Conservation (phyloP, 2,888 invertebrate genomes). For the Melinaea marsaeus region DNA sequence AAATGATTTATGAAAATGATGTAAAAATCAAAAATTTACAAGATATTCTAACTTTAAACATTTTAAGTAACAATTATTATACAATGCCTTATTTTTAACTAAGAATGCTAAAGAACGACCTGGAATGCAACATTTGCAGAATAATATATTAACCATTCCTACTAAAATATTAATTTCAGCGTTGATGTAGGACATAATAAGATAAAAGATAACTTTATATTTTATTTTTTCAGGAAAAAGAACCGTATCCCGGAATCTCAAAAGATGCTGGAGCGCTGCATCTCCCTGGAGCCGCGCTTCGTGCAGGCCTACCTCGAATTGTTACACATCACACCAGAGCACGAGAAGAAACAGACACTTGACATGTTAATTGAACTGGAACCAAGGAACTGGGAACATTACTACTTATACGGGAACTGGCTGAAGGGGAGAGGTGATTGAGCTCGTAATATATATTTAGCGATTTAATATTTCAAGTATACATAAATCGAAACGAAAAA, state of each 20-base stretch:
- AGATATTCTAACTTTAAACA: too few relatives aligned
- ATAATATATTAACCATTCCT: too few relatives aligned
- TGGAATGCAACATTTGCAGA: too few relatives aligned
- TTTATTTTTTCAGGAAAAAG: conserved; percentile 75
- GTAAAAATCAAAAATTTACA: too few relatives aligned
- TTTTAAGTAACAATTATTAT: too few relatives aligned
- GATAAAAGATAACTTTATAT: neutral
- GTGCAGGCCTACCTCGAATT: conserved; percentile 84
- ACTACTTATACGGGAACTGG: conserved; percentile 85
- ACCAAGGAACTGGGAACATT: conserved; percentile 82
- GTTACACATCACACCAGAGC: conserved; percentile 74
- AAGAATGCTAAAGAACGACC: too few relatives aligned
- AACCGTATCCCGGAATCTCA: conserved; percentile 82
- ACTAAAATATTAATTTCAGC: too few relatives aligned
- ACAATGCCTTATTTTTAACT: too few relatives aligned
- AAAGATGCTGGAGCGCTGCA: conserved; percentile 82
- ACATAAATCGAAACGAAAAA: too few relatives aligned
- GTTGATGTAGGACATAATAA: too few relatives aligned
- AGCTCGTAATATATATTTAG: neutral
- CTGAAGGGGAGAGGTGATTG: conserved; percentile 79
- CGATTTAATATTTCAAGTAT: too few relatives aligned
- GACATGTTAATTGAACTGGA: conserved; percentile 82
- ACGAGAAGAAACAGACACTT: conserved; percentile 76
- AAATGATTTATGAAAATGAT: too few relatives aligned
- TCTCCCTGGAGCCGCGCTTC: conserved; percentile 81